phyloP scores from a whole-genome alignment of 2,113 vertebrate genomes.

The Hippocampus guttulatus region DNA sequence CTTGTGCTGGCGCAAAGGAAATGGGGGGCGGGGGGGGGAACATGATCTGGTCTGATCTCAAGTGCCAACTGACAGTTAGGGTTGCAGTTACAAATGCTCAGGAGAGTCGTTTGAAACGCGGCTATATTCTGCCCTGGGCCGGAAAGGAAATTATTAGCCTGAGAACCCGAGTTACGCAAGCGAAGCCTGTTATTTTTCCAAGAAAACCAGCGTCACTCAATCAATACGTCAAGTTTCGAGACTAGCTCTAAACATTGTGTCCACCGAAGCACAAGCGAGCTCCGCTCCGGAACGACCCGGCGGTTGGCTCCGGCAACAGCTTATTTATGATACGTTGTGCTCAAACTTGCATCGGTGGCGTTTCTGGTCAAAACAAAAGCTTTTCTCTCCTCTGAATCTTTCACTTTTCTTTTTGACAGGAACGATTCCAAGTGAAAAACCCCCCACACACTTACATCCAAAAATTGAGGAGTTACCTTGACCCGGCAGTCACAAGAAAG shows the following conservation, averaged over 20 bases:
- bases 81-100: slow-evolving; percentile 1
- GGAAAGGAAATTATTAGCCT: not conserved
- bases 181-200: not conserved
- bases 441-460: slow-evolving; percentile 95
- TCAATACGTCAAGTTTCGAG: not conserved
- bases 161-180: slow-evolving; percentile 1
- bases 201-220: slow-evolving; percentile 4
- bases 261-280: not conserved
- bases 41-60: not conserved
- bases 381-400: slow-evolving; percentile 4
- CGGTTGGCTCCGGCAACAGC: not conserved
- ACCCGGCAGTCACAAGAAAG: slow-evolving; percentile 94
- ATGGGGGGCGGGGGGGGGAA: not conserved
- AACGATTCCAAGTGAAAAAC: slow-evolving; percentile 98
- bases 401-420: slow-evolving; percentile 66
- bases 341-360: not conserved
- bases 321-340: not conserved
- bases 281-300: not conserved
- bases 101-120: not conserved
- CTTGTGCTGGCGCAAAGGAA: not conserved
- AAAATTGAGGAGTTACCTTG: slow-evolving; percentile 91
- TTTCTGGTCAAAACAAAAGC: not conserved
- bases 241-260: not conserved
- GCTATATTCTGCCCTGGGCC: not conserved
- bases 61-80: not conserved